Evolutionary conservation across 2,113 vertebrate genomes (phyloP), one percentile per base, ranked within the genome.

Genomic region (Alexandromys fortis): DNA sequence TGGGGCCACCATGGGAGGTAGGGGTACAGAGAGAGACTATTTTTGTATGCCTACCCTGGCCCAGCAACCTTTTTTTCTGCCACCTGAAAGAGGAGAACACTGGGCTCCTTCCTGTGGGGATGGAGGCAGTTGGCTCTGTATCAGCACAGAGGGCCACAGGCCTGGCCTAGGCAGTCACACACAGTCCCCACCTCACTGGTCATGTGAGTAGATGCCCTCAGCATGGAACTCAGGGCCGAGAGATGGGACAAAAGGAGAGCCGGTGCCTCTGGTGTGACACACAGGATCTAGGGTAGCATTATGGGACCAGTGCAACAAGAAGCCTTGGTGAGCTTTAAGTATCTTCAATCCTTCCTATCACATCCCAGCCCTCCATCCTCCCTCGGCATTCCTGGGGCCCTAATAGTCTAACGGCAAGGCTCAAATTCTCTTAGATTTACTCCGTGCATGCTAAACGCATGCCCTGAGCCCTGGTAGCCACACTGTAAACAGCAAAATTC

Each of bases 1-100:
- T 26, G 14, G 26, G 7, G 76, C 47, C 2, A 3, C 42, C 1
- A 12, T n/a, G 72, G 90, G 86, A 45, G 38, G 47, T 22, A 14
- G 0, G 63, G 17, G 3, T 19, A 55, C 55, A 58, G 4, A 0
- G 1, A 61, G 45, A 0, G 10, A 45, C 49, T 19, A 0, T 10
- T 24, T 17, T 5, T 42, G 7, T 16, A 24, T 19, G 26, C 30
- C 30, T 0, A 0, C 33, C 33, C 4, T 1, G 16, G 38, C 49
- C 24, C 7, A 33, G 12, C 6, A 42, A 65, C 14, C 30, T n/a
- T 7, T 14, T 30, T 35, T 22, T 14, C 6, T 10, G 9, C 21
- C 8, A 3, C 13, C 1, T 0, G 26, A 24, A 11, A 75, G 35
- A 21, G 49, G 19, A 75, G 35, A 55, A 38, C 91, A 10, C 55